phyloP scores from a whole-genome alignment of 2,113 vertebrate species.

The Centropus bengalensis region DNA sequence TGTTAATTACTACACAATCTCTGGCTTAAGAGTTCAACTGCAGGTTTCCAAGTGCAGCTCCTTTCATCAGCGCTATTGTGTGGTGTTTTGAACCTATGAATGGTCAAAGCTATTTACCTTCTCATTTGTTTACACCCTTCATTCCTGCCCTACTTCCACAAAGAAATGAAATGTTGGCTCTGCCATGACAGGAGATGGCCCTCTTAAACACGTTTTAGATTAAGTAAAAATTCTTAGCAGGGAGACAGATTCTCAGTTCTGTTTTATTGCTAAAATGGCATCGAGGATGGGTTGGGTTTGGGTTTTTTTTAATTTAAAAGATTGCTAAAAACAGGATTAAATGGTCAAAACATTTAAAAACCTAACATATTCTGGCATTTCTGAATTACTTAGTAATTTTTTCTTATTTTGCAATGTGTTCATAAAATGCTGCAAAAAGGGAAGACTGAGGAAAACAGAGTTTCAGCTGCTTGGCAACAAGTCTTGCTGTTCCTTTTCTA shows the following conservation, averaged over 20 bases:
- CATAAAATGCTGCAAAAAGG: background rate
- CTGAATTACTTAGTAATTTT: background rate
- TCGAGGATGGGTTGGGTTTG: background rate
- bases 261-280: background rate
- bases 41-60: background rate
- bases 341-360: background rate
- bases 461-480: background rate
- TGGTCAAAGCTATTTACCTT: background rate
- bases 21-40: background rate
- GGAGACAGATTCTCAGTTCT: background rate
- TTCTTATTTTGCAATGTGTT: background rate
- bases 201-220: background rate
- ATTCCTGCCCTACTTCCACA: background rate
- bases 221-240: background rate
- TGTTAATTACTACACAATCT: slow-evolving; percentile 28
- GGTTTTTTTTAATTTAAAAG: background rate
- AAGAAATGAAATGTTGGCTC: background rate
- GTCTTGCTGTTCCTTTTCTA: background rate
- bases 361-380: background rate
- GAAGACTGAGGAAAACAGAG: background rate
- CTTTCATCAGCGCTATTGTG: background rate
- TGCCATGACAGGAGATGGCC: background rate
- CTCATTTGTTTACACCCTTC: background rate
- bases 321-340: background rate
- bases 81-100: background rate